Base-by-base conservation (phyloP, 2,797 vertebrate genomes). In the Gorsachius magnificus region DNA sequence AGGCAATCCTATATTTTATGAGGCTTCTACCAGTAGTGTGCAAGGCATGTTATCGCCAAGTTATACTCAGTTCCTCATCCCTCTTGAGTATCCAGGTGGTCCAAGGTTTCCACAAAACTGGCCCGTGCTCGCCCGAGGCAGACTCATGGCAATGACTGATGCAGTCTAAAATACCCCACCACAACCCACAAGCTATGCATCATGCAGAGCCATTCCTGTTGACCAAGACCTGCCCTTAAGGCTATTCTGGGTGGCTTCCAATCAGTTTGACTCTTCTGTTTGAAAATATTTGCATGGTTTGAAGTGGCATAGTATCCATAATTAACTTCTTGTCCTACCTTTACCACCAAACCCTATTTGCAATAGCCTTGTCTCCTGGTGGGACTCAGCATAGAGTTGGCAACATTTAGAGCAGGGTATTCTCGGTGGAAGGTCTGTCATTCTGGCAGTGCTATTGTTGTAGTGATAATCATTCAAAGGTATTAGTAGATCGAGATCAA, bases 151-250 rank as follows among this genome's bases (percentile, higher is more conserved):
- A 57, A 33, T 64, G 64, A 45, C 45, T 70, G 29, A 58, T 35
- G 29, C 31, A 70, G 21, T 45, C 29, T n/a, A 17, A 57, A 46
- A 76, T 48, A 64, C 16, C 28, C 17, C 70, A 53, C 51, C 11
- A 46, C 12, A 41, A 20, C 16, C n/a, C 1, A 1, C 18, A 43
- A 26, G 20, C 13, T 8, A 21, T 2, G 5, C 10, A 33, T 46
- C 29, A 35, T 10, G n/a, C 20, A n/a, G 58, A 77, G 15, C 13
- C 53, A 13, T 7, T 76, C 21, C 31, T 85, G 33, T 60, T 58
- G 31, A 57, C 24, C 69, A 41, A 28, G 11, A 11, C 10, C 21
- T 31, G 26, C 43, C 33, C 18, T 56, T 33, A 74, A 20, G 38
- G 43, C 18, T 79, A 10, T 41, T 60, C 35, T 61, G 28, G 7